Evolutionary conservation across 2,888 invertebrate genomes (phyloP).

Genomic region (Uloborus plumipes): DNA sequence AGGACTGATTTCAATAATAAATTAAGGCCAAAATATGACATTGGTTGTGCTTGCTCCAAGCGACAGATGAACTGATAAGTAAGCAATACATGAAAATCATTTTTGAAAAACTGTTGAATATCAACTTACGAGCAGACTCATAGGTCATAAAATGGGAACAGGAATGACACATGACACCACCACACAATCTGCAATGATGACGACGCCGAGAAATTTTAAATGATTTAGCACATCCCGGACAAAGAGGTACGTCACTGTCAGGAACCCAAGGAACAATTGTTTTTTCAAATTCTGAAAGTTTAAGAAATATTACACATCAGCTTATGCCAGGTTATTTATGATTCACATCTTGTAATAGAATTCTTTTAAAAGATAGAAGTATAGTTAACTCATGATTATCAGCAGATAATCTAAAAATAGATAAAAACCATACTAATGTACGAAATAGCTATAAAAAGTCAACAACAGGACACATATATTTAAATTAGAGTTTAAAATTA

Average conservation of each 20-base stretch:
- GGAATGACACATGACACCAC: constrained; percentile 91
- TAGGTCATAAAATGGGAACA: constrained; percentile 89
- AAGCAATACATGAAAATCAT: background rate
- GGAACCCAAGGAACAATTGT: constrained; percentile 90
- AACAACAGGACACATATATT: no score
- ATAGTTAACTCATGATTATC: no score
- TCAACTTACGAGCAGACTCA: constrained; percentile 77
- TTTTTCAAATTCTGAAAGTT: constrained; percentile 76
- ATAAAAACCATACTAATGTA: no score
- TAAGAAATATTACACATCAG: no score
- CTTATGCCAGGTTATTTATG: background rate
- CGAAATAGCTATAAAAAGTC: no score
- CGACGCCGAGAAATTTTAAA: constrained; percentile 90
- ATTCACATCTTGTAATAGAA: background rate
- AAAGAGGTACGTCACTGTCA: constrained; percentile 88
- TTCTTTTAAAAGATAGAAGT: no score
- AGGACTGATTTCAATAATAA: background rate
- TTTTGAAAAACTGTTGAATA: background rate
- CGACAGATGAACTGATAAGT: background rate
- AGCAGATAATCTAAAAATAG: no score
- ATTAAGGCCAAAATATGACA: background rate
- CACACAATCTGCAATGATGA: constrained; percentile 86
- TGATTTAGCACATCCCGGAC: constrained; percentile 89
- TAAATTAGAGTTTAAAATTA: no score
- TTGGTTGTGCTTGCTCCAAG: background rate